Conservation (phyloP, 2,113 vertebrate species). For the Callospermophilus lateralis region DNA sequence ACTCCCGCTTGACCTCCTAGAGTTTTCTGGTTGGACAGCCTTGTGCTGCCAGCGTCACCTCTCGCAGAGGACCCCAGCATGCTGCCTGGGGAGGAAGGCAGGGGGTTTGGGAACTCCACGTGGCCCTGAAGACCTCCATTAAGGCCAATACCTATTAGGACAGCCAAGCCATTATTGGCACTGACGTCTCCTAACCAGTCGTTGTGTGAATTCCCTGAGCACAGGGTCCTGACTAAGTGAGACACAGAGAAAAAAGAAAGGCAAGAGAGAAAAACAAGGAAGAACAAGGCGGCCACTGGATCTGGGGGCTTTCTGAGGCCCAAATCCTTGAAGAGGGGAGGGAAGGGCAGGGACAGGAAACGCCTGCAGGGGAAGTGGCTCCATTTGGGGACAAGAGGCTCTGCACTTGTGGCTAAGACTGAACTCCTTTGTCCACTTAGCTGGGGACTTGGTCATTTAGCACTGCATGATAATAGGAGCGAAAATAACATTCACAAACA, state of each 20-base stretch:
- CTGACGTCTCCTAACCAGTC: too few species aligned
- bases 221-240: not conserved
- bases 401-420: not conserved
- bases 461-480: too few species aligned
- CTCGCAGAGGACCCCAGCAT: rapidly evolving
- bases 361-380: rapidly evolving
- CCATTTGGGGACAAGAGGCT: not conserved
- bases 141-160: not conserved
- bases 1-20: not conserved
- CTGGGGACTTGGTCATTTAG: too few species aligned
- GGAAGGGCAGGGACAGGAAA: not conserved
- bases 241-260: not conserved
- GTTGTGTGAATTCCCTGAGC: not conserved
- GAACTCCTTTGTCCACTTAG: not conserved
- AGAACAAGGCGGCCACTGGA: not conserved
- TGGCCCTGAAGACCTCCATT: not conserved
- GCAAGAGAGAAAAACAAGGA: not conserved
- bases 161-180: too few species aligned
- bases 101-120: rapidly evolving
- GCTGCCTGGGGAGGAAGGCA: not conserved
- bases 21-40: not conserved
- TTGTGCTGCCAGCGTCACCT: rapidly evolving
- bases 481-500: not conserved
- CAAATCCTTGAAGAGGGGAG: not conserved
- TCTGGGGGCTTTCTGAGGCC: not conserved